These are phyloP conservation scores for Tarsius wallacei DNA, from an alignment of 2,797 vertebrate genomes.

Conservation along the genomic window DNA sequence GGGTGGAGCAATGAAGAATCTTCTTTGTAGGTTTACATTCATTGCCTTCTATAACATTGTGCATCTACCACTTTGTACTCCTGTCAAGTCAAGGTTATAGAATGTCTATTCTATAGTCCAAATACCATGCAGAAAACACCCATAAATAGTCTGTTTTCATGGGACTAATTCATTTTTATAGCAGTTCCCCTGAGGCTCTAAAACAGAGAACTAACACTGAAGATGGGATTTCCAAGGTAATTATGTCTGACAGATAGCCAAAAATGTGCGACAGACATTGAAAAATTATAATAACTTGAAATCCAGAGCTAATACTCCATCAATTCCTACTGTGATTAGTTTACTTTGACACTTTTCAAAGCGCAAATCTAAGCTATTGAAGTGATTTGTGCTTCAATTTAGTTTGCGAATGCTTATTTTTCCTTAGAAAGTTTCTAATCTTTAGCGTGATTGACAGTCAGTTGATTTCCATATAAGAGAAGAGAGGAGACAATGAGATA, in stretches of 20 bases:
- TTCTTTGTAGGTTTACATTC: not conserved
- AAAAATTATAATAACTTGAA: constrained; percentile 78
- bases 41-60: not conserved
- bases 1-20: not conserved
- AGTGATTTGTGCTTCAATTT: constrained; percentile 78
- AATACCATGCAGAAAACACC: constrained; percentile 46
- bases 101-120: constrained; percentile 48
- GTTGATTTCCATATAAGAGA: constrained; percentile 67
- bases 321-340: constrained; percentile 78
- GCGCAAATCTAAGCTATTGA: constrained; percentile 67
- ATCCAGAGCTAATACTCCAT: constrained; percentile 65
- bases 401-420: constrained; percentile 78
- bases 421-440: constrained; percentile 69
- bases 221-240: constrained; percentile 74
- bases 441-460: constrained; percentile 63
- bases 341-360: constrained; percentile 76
- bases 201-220: constrained; percentile 34
- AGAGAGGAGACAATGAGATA: constrained; percentile 50
- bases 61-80: not conserved
- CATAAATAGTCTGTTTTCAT: constrained; percentile 66
- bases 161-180: constrained; percentile 74
- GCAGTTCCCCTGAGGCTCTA: constrained; percentile 41
- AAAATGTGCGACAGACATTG: constrained; percentile 78
- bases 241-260: constrained; percentile 78
- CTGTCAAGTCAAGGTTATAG: constrained; percentile 52